Conservation (phyloP, 2,888 invertebrate genomes). For the Andrena marginata region DNA sequence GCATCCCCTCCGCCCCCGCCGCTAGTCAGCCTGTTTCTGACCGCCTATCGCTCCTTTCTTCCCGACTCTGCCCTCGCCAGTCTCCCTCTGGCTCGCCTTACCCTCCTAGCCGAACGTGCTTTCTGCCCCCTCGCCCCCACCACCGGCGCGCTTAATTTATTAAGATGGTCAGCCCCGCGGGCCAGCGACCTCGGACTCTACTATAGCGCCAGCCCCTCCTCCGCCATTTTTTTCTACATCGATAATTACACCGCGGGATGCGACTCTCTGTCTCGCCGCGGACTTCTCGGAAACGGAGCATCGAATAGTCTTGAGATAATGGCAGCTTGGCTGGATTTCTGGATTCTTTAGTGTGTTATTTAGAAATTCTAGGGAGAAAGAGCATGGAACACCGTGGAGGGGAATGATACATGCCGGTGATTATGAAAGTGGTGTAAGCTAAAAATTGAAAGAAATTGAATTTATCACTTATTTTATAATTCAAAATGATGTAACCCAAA, state of each 20-base stretch:
- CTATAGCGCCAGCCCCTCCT: constrained; percentile 18
- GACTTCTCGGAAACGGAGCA: not conserved
- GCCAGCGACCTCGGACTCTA: constrained; percentile 28
- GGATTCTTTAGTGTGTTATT: not conserved
- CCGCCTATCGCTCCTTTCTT: constrained; percentile 56
- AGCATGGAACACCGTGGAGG: too few species aligned
- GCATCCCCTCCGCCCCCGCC: constrained; percentile 45
- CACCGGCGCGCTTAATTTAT: constrained; percentile 50
- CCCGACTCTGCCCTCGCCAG: constrained; percentile 22
- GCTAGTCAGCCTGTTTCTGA: constrained; percentile 27
- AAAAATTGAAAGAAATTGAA: too few species aligned
- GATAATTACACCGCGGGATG: constrained; percentile 34
- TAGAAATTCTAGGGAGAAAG: not conserved
- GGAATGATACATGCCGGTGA: too few species aligned
- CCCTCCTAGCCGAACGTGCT: not conserved
- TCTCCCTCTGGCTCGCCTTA: not conserved
- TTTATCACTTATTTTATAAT: too few species aligned
- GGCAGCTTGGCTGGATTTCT: not conserved
- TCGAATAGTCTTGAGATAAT: not conserved
- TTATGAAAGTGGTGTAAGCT: too few species aligned
- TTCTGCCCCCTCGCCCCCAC: constrained; percentile 18
- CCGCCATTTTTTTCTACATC: constrained; percentile 3
- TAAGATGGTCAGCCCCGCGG: constrained; percentile 35
- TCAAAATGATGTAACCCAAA: too few species aligned
- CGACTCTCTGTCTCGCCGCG: not conserved